Evolutionary conservation across 1,140 invertebrate genomes (phyloP).

Genomic region (Planococcus citri): DNA sequence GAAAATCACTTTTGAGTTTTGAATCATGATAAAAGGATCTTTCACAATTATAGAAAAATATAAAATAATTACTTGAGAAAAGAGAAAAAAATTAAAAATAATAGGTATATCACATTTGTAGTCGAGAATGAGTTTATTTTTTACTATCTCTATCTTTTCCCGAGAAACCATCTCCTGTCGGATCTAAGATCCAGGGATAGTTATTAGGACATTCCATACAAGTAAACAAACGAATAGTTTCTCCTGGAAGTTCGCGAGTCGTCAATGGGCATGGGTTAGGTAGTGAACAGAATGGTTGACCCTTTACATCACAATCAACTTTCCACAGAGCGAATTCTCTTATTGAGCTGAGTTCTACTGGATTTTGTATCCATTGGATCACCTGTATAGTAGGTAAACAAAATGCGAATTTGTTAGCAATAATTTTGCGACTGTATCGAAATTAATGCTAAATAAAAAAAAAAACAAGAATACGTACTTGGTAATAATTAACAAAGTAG

Average conservation of each 20-base stretch:
- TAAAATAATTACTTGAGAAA: neutral
- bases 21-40: neutral
- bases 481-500: constrained; percentile 85
- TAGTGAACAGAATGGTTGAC: constrained; percentile 79
- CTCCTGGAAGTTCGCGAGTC: constrained; percentile 79
- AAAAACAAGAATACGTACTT: constrained; percentile 41
- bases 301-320: constrained; percentile 88
- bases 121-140: constrained; percentile 9
- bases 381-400: constrained; percentile 47
- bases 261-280: constrained; percentile 81
- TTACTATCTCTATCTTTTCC: constrained; percentile 42
- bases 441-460: no score
- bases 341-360: constrained; percentile 71
- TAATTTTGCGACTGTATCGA: no score
- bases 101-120: neutral
- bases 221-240: constrained; percentile 81
- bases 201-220: constrained; percentile 93
- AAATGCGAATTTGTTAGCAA: no score
- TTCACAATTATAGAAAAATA: neutral
- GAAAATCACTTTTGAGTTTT: neutral
- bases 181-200: constrained; percentile 89
- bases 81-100: neutral
- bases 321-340: constrained; percentile 91
- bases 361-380: constrained; percentile 95
- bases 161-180: constrained; percentile 87